phyloP scores from a whole-genome alignment of 2,888 invertebrate species.

The Nymphalis urticae region DNA sequence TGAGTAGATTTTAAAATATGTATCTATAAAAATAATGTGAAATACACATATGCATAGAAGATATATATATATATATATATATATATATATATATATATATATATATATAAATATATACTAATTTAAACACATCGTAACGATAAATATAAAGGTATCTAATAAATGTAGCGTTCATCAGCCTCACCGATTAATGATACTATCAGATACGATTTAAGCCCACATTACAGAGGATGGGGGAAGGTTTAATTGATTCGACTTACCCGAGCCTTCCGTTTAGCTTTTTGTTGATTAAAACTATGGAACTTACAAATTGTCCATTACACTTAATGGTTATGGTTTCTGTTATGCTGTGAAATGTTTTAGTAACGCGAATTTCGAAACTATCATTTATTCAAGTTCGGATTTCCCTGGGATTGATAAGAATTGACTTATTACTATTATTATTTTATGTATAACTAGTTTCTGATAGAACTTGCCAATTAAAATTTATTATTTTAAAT shows the following conservation, averaged over 20 bases:
- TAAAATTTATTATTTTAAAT: too few species aligned
- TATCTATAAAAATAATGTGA: too few species aligned
- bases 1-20: too few species aligned
- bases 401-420: neutral
- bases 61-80: too few species aligned
- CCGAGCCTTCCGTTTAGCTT: constrained; percentile 20
- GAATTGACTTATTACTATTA: too few species aligned
- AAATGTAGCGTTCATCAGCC: constrained; percentile 23
- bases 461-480: too few species aligned
- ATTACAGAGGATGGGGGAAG: constrained; percentile 29
- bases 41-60: too few species aligned
- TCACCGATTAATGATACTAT: constrained; percentile 21
- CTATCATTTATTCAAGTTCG: neutral
- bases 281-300: constrained; percentile 22
- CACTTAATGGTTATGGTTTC: neutral
- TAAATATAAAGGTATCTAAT: constrained; percentile 26
- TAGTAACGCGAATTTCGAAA: neutral
- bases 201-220: constrained; percentile 27
- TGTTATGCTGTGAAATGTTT: neutral
- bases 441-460: too few species aligned
- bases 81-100: too few species aligned
- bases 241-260: constrained; percentile 28
- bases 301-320: constrained; percentile 3
- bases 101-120: too few species aligned
- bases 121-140: constrained; percentile 4